Conservation (phyloP, 1,140 invertebrate species). For the Drosophila biarmipes region DNA sequence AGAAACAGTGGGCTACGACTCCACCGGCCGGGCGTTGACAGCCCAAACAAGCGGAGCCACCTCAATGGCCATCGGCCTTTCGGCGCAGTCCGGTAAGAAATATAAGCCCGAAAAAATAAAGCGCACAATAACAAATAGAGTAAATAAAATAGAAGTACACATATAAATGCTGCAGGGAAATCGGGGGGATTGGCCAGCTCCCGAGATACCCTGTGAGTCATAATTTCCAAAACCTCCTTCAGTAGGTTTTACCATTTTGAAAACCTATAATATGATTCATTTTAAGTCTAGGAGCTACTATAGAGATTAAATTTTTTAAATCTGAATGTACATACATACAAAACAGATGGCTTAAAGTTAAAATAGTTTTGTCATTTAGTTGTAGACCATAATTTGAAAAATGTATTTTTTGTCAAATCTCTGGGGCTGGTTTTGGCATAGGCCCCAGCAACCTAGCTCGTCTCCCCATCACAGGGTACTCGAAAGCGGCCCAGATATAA, state of each 20-base stretch:
- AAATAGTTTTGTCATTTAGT: no score
- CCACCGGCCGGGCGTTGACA: constrained; percentile 30
- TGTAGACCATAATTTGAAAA: no score
- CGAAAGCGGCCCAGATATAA: constrained; percentile 30
- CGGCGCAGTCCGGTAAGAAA: constrained; percentile 14
- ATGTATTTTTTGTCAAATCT: not conserved
- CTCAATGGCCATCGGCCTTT: constrained; percentile 36
- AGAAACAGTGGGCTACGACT: constrained; percentile 38
- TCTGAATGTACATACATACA: no score
- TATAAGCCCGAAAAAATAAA: constrained; percentile 35
- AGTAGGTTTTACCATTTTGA: no score
- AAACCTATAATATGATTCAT: no score
- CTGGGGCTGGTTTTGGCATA: not conserved
- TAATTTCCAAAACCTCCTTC: not conserved
- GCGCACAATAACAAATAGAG: constrained; percentile 34
- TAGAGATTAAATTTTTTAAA: no score
- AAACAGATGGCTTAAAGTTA: no score
- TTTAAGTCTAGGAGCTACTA: no score
- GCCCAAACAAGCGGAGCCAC: constrained; percentile 14
- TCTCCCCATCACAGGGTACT: constrained; percentile 9
- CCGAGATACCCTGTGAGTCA: constrained; percentile 7
- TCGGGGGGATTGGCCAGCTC: not conserved
- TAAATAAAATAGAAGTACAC: constrained; percentile 40
- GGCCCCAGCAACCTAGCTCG: not conserved
- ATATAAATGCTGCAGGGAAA: constrained; percentile 12